Evolutionary conservation across 2,888 invertebrate genomes (phyloP).

Genomic region (Dendrolimus houi): DNA sequence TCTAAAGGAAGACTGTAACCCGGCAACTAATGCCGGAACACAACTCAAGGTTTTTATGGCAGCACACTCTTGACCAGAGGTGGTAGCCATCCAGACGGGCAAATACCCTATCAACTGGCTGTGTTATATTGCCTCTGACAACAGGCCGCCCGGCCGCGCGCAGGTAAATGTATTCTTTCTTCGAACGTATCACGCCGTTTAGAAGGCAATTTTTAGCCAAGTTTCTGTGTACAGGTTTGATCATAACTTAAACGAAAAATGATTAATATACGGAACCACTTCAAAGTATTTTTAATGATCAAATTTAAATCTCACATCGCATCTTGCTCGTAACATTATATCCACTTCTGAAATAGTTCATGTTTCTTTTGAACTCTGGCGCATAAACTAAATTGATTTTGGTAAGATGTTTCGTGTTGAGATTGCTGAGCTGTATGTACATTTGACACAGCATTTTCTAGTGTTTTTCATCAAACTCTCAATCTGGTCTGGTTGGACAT

Average conservation of each 20-base stretch:
- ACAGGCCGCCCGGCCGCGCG: not conserved
- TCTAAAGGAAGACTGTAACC: not conserved
- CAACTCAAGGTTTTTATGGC: not conserved
- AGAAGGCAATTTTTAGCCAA: too few relatives aligned
- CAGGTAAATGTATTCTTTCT: not conserved
- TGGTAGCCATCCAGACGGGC: not conserved
- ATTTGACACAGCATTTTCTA: not conserved
- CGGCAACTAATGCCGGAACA: not conserved
- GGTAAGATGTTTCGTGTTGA: not conserved
- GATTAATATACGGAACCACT: conserved; percentile 1
- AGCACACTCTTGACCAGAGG: not conserved
- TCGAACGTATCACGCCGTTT: not conserved
- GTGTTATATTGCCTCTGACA: not conserved
- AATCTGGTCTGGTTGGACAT: too few relatives aligned
- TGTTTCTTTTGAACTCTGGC: not conserved
- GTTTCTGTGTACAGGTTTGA: too few relatives aligned
- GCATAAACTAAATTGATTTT: not conserved
- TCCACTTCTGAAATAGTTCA: conserved; percentile 1
- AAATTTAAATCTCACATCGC: not conserved
- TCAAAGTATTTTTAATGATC: not conserved
- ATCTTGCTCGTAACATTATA: conserved; percentile 1
- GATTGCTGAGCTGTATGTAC: not conserved
- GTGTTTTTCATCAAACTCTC: too few relatives aligned
- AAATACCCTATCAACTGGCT: not conserved
- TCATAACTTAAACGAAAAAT: too few relatives aligned